Evolutionary conservation across 2,797 vertebrate species (phyloP), one percentile per base, ranked within the genome.

Genomic region (Dermochelys coriacea): DNA sequence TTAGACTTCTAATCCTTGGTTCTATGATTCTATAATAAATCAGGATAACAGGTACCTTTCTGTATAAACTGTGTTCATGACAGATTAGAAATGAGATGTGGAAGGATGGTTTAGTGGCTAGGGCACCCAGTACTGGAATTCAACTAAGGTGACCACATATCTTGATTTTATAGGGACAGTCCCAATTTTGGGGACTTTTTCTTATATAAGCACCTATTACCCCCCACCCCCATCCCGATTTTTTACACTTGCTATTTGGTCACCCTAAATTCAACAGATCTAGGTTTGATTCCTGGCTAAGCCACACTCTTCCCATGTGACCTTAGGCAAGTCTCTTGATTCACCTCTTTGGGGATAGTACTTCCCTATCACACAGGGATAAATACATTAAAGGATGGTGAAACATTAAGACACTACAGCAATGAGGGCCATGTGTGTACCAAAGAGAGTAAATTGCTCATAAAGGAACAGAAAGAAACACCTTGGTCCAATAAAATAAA

Each of bases 21-120:
- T 54, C 51, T 52, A 52, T 31, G 57, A 59, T 31, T 59, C 15
- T 61, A 61, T 61, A 34, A 16, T 92, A 92, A 86, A 82, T 92
- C 82, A 88, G 86, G 88, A 88, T 85, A 92, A 77, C 54, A 85
- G 88, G 57, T 92, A 77, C 78, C 77, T 88, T 88, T 83, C 78
- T 54, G 59, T 88, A 86, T 88, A 85, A 92, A 64, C 82, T 88
- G 49, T 81, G 77, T 37, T 92, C 82, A 85, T 47, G 64, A 85
- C 25, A 77, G 54, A 85, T 79, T 75, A 59, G 47, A 84, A 77
- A 25, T 52, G 23, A 85, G 74, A 41, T 54, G 74, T 84, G 5
- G 31, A 79, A 61, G 83, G 27, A 6, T 74, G 23, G 21, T 49
- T 54, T 80, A 49, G 37, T 27, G 50, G 68, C 78, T 47, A 71